Evolutionary conservation across 2,888 invertebrate species (phyloP).

Genomic region (Emmelina monodactyla): DNA sequence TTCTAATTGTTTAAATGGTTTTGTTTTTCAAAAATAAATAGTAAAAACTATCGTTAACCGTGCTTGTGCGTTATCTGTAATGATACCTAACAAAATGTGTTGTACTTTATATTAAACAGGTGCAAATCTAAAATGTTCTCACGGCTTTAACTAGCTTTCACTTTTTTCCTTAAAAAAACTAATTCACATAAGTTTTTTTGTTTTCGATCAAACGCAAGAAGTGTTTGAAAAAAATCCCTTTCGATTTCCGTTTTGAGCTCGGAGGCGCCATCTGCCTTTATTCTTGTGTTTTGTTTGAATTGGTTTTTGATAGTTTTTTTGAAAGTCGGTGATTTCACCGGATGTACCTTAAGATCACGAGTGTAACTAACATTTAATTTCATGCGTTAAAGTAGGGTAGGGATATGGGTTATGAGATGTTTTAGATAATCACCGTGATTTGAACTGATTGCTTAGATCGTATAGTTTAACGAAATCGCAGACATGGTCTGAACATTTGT

Average conservation of each 20-base stretch:
- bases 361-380: conserved; percentile 37
- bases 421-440: conserved; percentile 4
- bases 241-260: conserved; percentile 51
- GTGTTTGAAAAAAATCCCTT: conserved; percentile 43
- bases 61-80: too few species aligned
- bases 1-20: too few species aligned
- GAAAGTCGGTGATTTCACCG: conserved; percentile 47
- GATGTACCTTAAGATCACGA: conserved; percentile 34
- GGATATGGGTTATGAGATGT: conserved; percentile 3
- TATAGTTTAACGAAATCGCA: too few species aligned
- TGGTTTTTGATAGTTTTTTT: conserved; percentile 36
- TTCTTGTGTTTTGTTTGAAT: conserved; percentile 52
- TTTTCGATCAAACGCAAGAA: conserved; percentile 29
- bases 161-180: conserved; percentile 30
- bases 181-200: conserved; percentile 41
- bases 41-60: too few species aligned
- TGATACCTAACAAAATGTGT: too few species aligned
- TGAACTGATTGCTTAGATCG: conserved; percentile 5
- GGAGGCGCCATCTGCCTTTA: conserved; percentile 57
- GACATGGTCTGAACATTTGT: too few species aligned
- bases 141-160: conserved; percentile 32
- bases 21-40: too few species aligned
- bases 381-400: conserved; percentile 20
- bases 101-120: too few species aligned
- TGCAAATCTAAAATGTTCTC: conserved; percentile 3